Percentiles rank a stretch among this genome's conserved stretches.
Conservation (phyloP, 2,888 invertebrate genomes). For the Pomacea canaliculata region DNA sequence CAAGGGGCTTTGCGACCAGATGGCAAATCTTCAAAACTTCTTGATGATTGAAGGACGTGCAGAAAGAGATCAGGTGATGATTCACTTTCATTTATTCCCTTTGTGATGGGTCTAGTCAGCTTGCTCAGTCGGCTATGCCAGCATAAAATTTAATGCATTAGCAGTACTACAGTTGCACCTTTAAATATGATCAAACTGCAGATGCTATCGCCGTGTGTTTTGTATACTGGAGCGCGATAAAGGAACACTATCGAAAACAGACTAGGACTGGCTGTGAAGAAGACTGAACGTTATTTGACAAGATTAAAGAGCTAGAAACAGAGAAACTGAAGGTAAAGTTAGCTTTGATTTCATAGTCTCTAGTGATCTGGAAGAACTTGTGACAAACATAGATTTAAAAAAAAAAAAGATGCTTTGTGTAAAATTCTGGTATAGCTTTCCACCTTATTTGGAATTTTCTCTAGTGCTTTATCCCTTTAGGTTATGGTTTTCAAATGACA, state of each 20-base stretch:
- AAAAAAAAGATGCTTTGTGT: too few relatives aligned
- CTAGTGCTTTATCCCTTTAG: too few relatives aligned
- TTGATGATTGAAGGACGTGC: slow-evolving; percentile 13
- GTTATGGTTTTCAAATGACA: too few relatives aligned
- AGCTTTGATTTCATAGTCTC: neutral
- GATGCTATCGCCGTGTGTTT: slow-evolving; percentile 22
- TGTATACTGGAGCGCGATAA: slow-evolving; percentile 20
- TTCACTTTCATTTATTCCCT: neutral
- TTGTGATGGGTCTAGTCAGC: neutral
- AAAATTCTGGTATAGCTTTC: too few relatives aligned
- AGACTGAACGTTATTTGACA: slow-evolving; percentile 20
- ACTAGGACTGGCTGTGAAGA: neutral
- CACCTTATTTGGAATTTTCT: too few relatives aligned
- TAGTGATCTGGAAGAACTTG: too few relatives aligned
- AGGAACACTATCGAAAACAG: slow-evolving; percentile 11
- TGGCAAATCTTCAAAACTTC: slow-evolving; percentile 11
- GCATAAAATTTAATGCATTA: too few relatives aligned
- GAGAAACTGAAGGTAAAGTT: slow-evolving; percentile 14
- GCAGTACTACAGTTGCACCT: neutral
- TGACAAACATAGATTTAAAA: too few relatives aligned
- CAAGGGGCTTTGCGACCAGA: slow-evolving; percentile 13
- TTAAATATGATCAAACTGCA: neutral
- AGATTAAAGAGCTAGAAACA: slow-evolving; percentile 20
- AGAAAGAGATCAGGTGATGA: slow-evolving; percentile 22
- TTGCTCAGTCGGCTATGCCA: neutral